Evolutionary conservation across 2,888 invertebrate genomes (phyloP), one percentile per base, ranked within the genome.

Genomic region (Rhogogaster chlorosoma): DNA sequence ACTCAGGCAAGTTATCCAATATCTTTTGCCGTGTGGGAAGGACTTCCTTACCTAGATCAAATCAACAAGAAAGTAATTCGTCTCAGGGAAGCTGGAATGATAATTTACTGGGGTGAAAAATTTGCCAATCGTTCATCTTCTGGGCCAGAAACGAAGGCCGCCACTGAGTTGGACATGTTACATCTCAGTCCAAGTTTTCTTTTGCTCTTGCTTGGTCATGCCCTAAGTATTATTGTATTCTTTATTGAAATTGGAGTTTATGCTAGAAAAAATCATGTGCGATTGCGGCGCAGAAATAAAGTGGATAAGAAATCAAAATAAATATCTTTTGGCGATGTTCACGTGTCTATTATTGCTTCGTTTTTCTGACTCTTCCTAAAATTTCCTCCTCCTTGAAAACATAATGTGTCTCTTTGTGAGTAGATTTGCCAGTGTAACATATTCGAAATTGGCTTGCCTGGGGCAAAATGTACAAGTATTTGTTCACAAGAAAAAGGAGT

Each of bases 1-100:
- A 85, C 86, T 0, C 73, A 91, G 6, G 89, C 90, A 7, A 89
- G 85, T 53, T 91, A 86, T 85, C 92, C 92, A 0, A 22, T 93
- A 6, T 89, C 90, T 4, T 86, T 92, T 3, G 90, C 91, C 0
- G 87, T 90, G 0, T 90, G 91, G 89, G 86, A 86, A 15, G 92
- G 91, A 2, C 87, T 91, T 38, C 91, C 92, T 0, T 90, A 89
- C 80, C 82, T 91, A 29, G 61, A 70, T 0, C 71, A 84, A 9
- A 85, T 92, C 26, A 88, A 93, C 83, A 12, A 15, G 1, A 88
- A 84, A 29, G 89, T 93, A 0, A 86, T 85, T 6, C 1, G 70
- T 0, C 70, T 89, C 0, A 86, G 88, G 3, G 89, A 91, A 78
- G 73, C 64, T 22, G 93, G 93, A 4, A 84, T 92, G 5, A 83